Percentiles rank a stretch among this genome's conserved stretches.
phyloP scores from a whole-genome alignment of 2,888 invertebrate genomes.

The Timandra comae region DNA sequence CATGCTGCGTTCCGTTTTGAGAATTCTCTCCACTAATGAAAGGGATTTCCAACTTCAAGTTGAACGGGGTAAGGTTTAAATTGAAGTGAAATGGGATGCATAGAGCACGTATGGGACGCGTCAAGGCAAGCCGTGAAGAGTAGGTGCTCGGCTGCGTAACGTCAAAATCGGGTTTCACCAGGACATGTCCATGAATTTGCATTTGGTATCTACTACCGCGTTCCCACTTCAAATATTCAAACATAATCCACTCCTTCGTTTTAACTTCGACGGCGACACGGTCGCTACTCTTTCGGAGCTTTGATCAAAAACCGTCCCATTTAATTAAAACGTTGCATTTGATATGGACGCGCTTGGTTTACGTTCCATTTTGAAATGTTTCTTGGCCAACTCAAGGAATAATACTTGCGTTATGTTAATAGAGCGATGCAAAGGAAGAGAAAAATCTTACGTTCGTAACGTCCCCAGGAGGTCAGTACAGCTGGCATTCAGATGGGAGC shows the following conservation, averaged over 20 bases:
- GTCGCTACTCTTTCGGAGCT: conserved; percentile 13
- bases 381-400: conserved; percentile 31
- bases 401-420: conserved; percentile 44
- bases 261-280: conserved; percentile 27
- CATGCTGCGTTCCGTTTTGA: conserved; percentile 28
- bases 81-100: conserved; percentile 8
- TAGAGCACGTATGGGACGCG: conserved; percentile 30
- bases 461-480: conserved; percentile 46
- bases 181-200: conserved; percentile 43
- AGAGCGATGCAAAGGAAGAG: conserved; percentile 27
- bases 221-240: conserved; percentile 46
- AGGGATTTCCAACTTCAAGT: conserved; percentile 25
- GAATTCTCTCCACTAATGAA: conserved; percentile 12
- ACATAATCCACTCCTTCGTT: conserved; percentile 36
- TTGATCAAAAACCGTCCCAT: conserved; percentile 26
- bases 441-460: conserved; percentile 34
- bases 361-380: conserved; percentile 27
- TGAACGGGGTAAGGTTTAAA: conserved; percentile 9
- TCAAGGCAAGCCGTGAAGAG: conserved; percentile 32
- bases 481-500: conserved; percentile 53
- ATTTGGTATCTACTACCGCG: conserved; percentile 34
- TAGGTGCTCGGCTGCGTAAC: conserved; percentile 40
- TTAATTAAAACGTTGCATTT: conserved; percentile 31
- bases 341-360: conserved; percentile 24
- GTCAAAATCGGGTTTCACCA: conserved; percentile 45